These are phyloP conservation scores for Musca vetustissima DNA, from an alignment of 1,140 invertebrate genomes.

Conservation along the genomic window DNA sequence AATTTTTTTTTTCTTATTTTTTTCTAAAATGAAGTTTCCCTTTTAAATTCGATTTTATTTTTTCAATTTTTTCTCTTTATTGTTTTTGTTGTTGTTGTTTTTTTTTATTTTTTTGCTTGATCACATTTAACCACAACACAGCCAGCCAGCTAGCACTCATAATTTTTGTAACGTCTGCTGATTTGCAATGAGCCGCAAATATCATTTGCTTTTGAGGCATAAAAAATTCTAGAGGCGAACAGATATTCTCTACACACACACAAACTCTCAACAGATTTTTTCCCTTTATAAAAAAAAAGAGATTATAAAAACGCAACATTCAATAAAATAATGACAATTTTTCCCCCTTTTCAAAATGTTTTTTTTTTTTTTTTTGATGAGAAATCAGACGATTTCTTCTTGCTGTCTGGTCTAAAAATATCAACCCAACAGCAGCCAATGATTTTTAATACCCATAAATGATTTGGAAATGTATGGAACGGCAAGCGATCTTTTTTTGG, in stretches of 20 bases:
- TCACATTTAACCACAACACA: neutral
- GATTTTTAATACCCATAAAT: conserved; percentile 11
- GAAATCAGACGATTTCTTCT: neutral
- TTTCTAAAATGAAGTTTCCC: neutral
- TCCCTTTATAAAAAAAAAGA: neutral
- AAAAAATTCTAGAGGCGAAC: no score
- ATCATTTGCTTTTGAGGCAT: conserved; percentile 1
- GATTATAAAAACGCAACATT: neutral
- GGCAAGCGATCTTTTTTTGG: neutral
- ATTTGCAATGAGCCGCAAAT: conserved; percentile 9
- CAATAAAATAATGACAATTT: conserved; percentile 4
- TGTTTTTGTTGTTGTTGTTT: neutral
- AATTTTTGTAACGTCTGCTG: conserved; percentile 5
- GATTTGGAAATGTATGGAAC: neutral
- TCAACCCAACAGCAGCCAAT: neutral
- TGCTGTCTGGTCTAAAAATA: neutral
- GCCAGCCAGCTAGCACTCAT: neutral
- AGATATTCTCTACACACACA: no score
- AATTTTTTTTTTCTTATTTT: no score
- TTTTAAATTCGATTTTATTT: neutral
- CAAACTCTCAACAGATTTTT: neutral
- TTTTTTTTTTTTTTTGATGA: neutral
- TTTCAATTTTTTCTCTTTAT: neutral
- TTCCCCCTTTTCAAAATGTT: no score
- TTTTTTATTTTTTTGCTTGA: neutral